Percentiles rank a stretch among this genome's conserved stretches.
phyloP scores from a whole-genome alignment of 1,140 invertebrate species.

The Zaprionus nigranus region DNA sequence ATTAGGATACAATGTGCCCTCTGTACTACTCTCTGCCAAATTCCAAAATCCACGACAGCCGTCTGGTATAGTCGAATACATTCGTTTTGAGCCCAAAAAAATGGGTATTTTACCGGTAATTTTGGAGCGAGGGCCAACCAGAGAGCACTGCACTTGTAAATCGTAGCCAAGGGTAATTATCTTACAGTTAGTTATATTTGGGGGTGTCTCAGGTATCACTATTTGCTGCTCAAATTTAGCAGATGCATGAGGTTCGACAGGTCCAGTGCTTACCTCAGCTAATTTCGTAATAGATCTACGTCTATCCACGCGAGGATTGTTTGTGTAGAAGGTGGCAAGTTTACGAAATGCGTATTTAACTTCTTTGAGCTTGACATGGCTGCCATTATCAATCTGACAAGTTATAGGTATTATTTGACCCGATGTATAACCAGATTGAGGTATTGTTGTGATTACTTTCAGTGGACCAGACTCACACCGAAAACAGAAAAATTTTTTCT shows the following conservation, averaged over 20 bases:
- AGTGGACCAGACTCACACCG: constrained; percentile 89
- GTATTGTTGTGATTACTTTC: constrained; percentile 87
- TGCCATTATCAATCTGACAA: constrained; percentile 89
- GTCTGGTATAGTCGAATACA: no score
- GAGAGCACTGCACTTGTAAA: constrained; percentile 86
- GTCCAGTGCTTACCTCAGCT: constrained; percentile 86
- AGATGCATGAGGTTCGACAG: constrained; percentile 85
- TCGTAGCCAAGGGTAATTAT: constrained; percentile 88
- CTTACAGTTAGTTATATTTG: constrained; percentile 87
- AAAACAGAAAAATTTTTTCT: constrained; percentile 89
- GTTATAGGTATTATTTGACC: constrained; percentile 88
- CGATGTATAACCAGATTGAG: constrained; percentile 88
- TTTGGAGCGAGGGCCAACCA: constrained; percentile 86
- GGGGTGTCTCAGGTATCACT: constrained; percentile 87
- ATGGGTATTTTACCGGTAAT: constrained; percentile 86
- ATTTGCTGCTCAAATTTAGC: constrained; percentile 87
- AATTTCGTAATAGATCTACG: constrained; percentile 85
- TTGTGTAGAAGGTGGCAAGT: constrained; percentile 87
- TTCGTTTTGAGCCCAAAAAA: constrained; percentile 86
- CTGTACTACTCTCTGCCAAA: constrained; percentile 75
- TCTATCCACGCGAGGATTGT: constrained; percentile 85
- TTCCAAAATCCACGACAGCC: constrained; percentile 85
- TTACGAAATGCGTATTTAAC: constrained; percentile 88
- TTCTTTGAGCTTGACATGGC: constrained; percentile 87
- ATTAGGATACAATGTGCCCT: constrained; percentile 84